A percentile compares a stretch with the other conserved stretches of the same genome.
Evolutionary conservation across 2,888 invertebrate genomes (phyloP).

Genomic region (Anticlea derivata): DNA sequence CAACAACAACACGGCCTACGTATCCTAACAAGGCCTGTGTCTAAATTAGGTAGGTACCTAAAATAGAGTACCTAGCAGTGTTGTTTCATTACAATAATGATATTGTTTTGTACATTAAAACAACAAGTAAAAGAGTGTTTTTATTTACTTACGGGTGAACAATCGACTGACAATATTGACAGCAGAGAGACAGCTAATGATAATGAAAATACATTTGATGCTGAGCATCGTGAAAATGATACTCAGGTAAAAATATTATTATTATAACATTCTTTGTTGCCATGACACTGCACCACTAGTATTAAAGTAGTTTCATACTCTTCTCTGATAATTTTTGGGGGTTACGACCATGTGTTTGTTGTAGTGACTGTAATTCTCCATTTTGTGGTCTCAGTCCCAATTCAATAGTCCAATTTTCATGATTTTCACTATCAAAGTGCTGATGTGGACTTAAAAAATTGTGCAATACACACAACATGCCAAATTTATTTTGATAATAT

Average conservation of each 20-base stretch:
- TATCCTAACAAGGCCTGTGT: too few species aligned
- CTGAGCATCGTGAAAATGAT: conserved; percentile 19
- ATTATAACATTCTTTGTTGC: conserved; percentile 24
- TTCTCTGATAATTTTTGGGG: conserved; percentile 28
- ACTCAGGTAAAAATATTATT: conserved; percentile 25
- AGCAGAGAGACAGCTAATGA: conserved; percentile 27
- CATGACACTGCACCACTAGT: conserved; percentile 20
- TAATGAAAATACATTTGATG: conserved; percentile 27
- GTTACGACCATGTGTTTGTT: conserved; percentile 28
- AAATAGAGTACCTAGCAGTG: conserved; percentile 24
- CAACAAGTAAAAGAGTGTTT: conserved; percentile 13
- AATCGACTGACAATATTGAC: conserved; percentile 27
- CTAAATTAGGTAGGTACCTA: conserved; percentile 26
- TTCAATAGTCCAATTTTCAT: conserved; percentile 29
- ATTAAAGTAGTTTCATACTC: conserved; percentile 29
- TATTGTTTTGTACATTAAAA: conserved; percentile 23
- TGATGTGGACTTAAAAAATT: conserved; percentile 29
- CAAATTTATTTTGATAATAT: conserved; percentile 27
- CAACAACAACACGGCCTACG: too few species aligned
- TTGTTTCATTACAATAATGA: conserved; percentile 25
- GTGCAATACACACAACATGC: conserved; percentile 26
- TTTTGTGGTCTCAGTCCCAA: conserved; percentile 28
- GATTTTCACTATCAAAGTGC: conserved; percentile 23
- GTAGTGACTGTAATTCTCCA: conserved; percentile 25
- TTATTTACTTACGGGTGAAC: conserved; percentile 23